These are phyloP conservation scores for Oscheius sp. DNA, from an alignment of 2,888 invertebrate genomes.

Conservation along the genomic window DNA sequence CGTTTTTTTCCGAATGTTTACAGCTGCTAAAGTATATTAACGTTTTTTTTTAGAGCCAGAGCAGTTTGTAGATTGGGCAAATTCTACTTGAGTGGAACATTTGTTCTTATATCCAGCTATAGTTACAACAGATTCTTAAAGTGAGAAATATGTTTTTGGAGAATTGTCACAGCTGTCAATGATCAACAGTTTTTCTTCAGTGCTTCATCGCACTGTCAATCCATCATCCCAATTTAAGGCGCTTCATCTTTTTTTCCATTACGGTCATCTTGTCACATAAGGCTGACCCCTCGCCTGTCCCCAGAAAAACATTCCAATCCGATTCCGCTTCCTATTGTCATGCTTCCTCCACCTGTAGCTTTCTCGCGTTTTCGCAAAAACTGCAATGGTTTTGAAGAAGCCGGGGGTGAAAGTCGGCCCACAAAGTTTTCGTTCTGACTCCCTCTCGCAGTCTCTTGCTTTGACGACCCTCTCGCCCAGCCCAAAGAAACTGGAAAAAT, in stretches of 20 bases:
- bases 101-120: too few relatives aligned
- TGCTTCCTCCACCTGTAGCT: background rate
- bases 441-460: slow-evolving; percentile 37
- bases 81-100: too few relatives aligned
- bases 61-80: too few relatives aligned
- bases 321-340: background rate
- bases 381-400: background rate
- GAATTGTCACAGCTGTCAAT: too few relatives aligned
- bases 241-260: background rate
- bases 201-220: background rate
- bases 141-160: too few relatives aligned
- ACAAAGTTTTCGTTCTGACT: slow-evolving; percentile 5
- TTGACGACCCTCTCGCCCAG: slow-evolving; percentile 32
- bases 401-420: slow-evolving; percentile 19
- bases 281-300: background rate
- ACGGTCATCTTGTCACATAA: slow-evolving; percentile 21
- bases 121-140: too few relatives aligned
- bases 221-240: slow-evolving; percentile 1
- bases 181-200: too few relatives aligned
- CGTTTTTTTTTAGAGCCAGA: too few relatives aligned
- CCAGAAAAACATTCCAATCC: slow-evolving; percentile 23
- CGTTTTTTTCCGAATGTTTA: too few relatives aligned
- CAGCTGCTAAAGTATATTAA: too few relatives aligned
- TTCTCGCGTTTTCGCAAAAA: slow-evolving; percentile 12
- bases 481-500: slow-evolving; percentile 34